Percentiles rank a stretch among this genome's conserved stretches.
Conservation (phyloP, 1,140 invertebrate genomes). For the Wasmannia auropunctata region DNA sequence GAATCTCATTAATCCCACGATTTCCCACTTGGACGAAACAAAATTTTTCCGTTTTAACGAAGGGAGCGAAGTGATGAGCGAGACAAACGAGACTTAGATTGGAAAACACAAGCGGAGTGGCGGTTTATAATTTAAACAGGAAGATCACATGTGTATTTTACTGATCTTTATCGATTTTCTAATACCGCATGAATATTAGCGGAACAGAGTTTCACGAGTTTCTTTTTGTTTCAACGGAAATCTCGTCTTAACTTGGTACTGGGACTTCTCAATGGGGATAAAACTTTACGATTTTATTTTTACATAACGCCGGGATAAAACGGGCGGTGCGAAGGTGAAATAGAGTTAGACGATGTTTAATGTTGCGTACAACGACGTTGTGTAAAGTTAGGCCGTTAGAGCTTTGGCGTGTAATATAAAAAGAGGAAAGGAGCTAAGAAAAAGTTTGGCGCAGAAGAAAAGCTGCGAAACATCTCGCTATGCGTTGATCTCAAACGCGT, state of each 20-base stretch:
- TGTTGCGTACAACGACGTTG: neutral
- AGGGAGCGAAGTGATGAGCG: neutral
- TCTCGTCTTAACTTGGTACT: neutral
- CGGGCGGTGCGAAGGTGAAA: neutral
- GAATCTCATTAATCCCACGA: neutral
- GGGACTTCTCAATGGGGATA: neutral
- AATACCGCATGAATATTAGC: neutral
- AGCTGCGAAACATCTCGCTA: neutral
- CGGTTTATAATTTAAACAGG: slow-evolving; percentile 17
- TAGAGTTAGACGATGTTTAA: neutral
- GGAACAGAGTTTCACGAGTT: neutral
- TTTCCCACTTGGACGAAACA: neutral
- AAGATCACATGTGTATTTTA: neutral
- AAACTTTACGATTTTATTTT: slow-evolving; percentile 17
- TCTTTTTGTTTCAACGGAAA: neutral
- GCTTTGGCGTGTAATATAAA: neutral
- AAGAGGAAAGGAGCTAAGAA: no score
- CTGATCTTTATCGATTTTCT: neutral
- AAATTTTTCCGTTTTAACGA: neutral
- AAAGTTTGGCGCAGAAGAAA: neutral
- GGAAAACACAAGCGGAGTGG: neutral
- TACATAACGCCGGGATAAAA: no score
- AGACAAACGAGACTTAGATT: neutral
- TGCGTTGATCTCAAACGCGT: no score
- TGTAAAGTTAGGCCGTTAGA: neutral